Percentiles rank a stretch among this genome's conserved stretches.
These are phyloP conservation scores for Thermophis baileyi DNA, from an alignment of 2,113 vertebrate genomes.

Conservation along the genomic window DNA sequence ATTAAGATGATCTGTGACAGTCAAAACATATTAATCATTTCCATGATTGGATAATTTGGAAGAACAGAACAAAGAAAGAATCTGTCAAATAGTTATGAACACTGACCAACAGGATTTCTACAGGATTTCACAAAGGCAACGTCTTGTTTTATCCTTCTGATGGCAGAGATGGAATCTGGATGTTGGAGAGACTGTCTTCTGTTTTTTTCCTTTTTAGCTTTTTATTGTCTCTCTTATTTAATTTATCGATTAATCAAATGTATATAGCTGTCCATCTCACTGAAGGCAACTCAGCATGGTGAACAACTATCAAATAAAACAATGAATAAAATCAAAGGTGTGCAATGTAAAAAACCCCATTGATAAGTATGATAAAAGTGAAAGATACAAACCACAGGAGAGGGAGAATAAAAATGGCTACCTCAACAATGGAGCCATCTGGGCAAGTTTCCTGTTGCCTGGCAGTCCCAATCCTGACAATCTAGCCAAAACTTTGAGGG, in stretches of 20 bases:
- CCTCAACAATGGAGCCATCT: neutral
- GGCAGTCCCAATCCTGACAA: neutral
- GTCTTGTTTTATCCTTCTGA: neutral
- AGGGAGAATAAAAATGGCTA: neutral
- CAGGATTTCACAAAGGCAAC: neutral
- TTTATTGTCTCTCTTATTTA: neutral
- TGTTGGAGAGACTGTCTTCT: neutral
- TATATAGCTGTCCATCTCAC: neutral
- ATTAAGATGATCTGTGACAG: neutral
- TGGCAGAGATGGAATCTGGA: neutral
- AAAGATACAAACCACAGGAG: neutral
- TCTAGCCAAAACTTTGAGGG: neutral
- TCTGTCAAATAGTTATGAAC: neutral
- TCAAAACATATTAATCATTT: neutral
- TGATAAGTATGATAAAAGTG: neutral
- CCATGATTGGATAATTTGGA: neutral
- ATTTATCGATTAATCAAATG: neutral
- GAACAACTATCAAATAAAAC: neutral
- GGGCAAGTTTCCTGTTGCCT: neutral
- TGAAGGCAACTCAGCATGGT: neutral
- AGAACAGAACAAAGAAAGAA: neutral
- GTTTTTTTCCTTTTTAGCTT: neutral
- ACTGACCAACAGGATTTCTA: neutral
- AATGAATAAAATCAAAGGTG: neutral
- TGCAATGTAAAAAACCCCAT: neutral